Evolutionary conservation across 2,113 vertebrate species (phyloP).

Genomic region (Falcunculus frontatus): DNA sequence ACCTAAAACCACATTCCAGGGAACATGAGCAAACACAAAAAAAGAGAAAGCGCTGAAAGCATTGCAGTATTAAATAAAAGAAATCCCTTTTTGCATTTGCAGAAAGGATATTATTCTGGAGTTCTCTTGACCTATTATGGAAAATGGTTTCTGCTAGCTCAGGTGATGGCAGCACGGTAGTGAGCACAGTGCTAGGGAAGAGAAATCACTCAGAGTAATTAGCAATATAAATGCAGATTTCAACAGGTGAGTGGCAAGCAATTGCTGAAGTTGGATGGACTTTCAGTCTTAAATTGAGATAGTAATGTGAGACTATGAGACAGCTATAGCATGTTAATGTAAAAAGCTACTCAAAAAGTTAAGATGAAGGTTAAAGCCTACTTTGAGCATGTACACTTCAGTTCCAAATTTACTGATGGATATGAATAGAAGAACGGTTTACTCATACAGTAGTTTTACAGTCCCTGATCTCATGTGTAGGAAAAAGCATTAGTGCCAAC

Average conservation of each 20-base stretch:
- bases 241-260: conserved; percentile 41
- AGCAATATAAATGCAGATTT: conserved; percentile 56
- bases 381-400: neutral
- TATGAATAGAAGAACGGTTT: neutral
- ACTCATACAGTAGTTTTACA: neutral
- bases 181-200: neutral
- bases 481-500: neutral
- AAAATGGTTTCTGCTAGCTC: conserved; percentile 17
- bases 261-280: neutral
- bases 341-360: conserved; percentile 12
- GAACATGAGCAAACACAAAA: neutral
- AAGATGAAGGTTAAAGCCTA: conserved; percentile 12
- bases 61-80: neutral
- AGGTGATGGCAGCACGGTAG: neutral
- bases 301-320: neutral
- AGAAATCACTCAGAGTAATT: conserved; percentile 14
- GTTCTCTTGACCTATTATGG: neutral
- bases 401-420: neutral
- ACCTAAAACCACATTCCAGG: neutral
- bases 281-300: conserved; percentile 25
- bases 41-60: neutral
- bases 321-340: conserved; percentile 16
- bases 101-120: neutral
- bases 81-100: neutral
- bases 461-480: neutral